Evolutionary conservation across 1,140 invertebrate genomes (phyloP).

Genomic region (Zelostemma sp.): DNA sequence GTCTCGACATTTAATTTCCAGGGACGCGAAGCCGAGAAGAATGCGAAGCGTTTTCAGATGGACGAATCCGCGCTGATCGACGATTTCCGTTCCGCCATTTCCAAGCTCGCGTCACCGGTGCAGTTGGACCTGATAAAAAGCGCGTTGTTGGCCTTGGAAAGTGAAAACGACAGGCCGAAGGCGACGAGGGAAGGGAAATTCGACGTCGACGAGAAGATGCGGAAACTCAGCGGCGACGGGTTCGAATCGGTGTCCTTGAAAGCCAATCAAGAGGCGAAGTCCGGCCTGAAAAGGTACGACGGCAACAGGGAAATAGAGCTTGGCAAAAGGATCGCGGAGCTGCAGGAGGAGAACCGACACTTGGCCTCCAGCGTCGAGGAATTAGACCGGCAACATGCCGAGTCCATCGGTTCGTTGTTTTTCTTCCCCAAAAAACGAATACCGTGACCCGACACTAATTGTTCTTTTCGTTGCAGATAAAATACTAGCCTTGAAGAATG

Average conservation of each 20-base stretch:
- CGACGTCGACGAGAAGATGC: constrained; percentile 48
- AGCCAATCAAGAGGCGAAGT: constrained; percentile 38
- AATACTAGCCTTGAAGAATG: constrained; percentile 74
- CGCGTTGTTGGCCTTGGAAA: constrained; percentile 67
- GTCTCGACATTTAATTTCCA: too few relatives aligned
- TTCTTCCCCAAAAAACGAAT: neutral
- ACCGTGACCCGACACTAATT: neutral
- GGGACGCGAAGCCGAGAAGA: constrained; percentile 60
- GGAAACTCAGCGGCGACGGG: constrained; percentile 35
- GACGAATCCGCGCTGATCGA: constrained; percentile 59
- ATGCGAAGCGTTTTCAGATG: constrained; percentile 57
- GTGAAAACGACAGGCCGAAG: constrained; percentile 59
- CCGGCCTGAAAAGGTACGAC: constrained; percentile 18
- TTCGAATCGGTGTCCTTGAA: constrained; percentile 46
- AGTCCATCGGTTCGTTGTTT: constrained; percentile 70
- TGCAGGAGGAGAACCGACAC: constrained; percentile 71
- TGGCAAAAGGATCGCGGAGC: constrained; percentile 64
- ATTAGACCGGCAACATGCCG: constrained; percentile 79
- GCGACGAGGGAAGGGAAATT: constrained; percentile 40
- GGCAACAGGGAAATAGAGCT: constrained; percentile 56
- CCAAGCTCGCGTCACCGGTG: constrained; percentile 65
- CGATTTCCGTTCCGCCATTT: constrained; percentile 62
- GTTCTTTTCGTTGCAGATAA: constrained; percentile 66
- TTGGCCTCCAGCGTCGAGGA: constrained; percentile 76
- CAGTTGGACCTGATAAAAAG: constrained; percentile 63